Conservation (phyloP, 2,888 invertebrate genomes). For the Meteorus colon region DNA sequence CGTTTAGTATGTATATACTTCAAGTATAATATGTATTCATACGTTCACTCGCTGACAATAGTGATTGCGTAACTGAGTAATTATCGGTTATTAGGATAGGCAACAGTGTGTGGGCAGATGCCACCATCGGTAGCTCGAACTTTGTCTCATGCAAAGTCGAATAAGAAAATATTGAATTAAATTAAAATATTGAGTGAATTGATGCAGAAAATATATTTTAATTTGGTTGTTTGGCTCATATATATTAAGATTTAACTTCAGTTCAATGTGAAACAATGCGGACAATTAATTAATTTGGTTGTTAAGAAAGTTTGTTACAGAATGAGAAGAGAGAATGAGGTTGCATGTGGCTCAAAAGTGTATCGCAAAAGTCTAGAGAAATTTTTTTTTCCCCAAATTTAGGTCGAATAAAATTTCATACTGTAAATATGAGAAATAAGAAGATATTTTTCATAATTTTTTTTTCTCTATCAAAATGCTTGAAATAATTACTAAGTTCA, state of each 20-base stretch:
- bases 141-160: constrained; percentile 39
- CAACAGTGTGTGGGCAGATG: constrained; percentile 49
- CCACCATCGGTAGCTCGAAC: constrained; percentile 55
- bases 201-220: not conserved
- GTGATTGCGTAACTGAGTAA: constrained; percentile 54
- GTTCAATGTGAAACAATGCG: constrained; percentile 31
- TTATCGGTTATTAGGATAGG: constrained; percentile 63
- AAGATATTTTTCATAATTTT: constrained; percentile 1
- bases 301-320: constrained; percentile 33
- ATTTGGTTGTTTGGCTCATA: not conserved
- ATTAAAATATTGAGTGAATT: not conserved
- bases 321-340: constrained; percentile 32
- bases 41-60: constrained; percentile 37
- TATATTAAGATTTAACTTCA: not conserved
- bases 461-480: not conserved
- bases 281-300: constrained; percentile 33
- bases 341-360: constrained; percentile 24
- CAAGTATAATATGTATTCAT: not conserved
- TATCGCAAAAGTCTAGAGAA: constrained; percentile 18
- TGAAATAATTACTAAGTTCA: not conserved
- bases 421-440: not conserved
- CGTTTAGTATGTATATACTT: not conserved
- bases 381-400: constrained; percentile 10
- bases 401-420: constrained; percentile 14
- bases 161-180: not conserved